Percentiles rank a stretch among this genome's conserved stretches.
These are phyloP conservation scores for Drosophila neocordata DNA, from an alignment of 1,140 invertebrate species.

Conservation along the genomic window DNA sequence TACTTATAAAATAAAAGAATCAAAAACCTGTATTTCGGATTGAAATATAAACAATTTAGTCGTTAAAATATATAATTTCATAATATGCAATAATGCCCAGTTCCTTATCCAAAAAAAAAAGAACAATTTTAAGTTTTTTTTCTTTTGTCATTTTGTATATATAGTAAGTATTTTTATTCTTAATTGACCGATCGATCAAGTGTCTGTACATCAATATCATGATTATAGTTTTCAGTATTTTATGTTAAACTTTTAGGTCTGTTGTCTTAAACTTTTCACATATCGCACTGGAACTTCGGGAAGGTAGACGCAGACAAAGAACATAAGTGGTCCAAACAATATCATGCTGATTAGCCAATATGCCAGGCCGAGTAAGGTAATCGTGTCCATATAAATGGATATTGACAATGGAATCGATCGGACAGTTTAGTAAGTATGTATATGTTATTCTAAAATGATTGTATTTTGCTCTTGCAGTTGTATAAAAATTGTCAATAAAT, in stretches of 20 bases:
- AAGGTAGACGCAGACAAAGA: slow-evolving; percentile 74
- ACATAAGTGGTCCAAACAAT: slow-evolving; percentile 73
- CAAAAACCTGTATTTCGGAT: too few relatives aligned
- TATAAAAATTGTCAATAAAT: slow-evolving; percentile 60
- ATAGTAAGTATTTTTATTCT: slow-evolving; percentile 32
- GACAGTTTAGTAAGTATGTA: slow-evolving; percentile 36
- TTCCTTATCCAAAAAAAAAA: too few relatives aligned
- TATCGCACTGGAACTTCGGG: slow-evolving; percentile 76
- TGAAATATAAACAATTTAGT: too few relatives aligned
- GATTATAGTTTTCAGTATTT: slow-evolving; percentile 33
- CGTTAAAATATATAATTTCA: too few relatives aligned
- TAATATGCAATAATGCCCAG: too few relatives aligned
- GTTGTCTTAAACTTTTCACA: slow-evolving; percentile 67
- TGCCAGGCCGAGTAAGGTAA: slow-evolving; percentile 59
- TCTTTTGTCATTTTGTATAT: slow-evolving; percentile 17
- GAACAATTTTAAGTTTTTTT: too few relatives aligned
- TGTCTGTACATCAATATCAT: slow-evolving; percentile 60
- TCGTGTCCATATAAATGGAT: slow-evolving; percentile 59
- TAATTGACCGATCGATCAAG: slow-evolving; percentile 28
- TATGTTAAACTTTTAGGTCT: slow-evolving; percentile 54
- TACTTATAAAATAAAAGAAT: too few relatives aligned
- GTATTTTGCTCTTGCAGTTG: slow-evolving; percentile 5
- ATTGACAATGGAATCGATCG: slow-evolving; percentile 41
- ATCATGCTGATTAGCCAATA: slow-evolving; percentile 73
- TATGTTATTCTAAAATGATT: slow-evolving; percentile 18